Base-by-base conservation (phyloP, 1,140 invertebrate genomes). In the Daktulosphaira vitifoliae region DNA sequence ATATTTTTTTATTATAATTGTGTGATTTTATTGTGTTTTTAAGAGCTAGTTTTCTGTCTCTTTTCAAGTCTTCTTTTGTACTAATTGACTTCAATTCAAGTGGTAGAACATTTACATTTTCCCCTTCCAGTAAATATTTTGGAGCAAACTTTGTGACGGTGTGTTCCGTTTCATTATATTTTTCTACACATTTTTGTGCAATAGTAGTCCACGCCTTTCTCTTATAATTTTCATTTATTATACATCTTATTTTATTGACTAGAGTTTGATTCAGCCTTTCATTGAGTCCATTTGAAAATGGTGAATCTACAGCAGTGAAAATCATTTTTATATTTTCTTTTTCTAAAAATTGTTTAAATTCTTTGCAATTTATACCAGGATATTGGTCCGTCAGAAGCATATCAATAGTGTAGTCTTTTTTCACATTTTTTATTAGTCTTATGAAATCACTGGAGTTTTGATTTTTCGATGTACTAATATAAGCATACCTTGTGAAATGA, bases 341-440 rank as follows among this genome's bases (percentile, higher is more conserved):
- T 25, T 54, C 39, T 9, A 69, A 13, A 59, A 56, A 69, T 54
- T 67, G 5, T 65, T 67, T 70, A 29, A 69, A 70, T 69, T 73
- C 70, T 54, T 68, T 72, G 16, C 72, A 73, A 65, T 74, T 74
- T 59, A 74, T 69, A 2, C 71, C 73, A 0, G 71, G 69, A 54
- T 75, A 74, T 70, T 74, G 72, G 66, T 74, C 74, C 16, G 73
- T 68, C 1, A 75, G 23, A 9, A 74, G n/a, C 38, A 72, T 69
- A 6, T 52, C 68, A 59, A 75, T 74, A 11, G 71, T 67, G 13
- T 73, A 22, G 1, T 37, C 62, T 67, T 72, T 6, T 26, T 0
- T 25, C 6, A 26, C 46, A 13, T 26, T 49, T 25, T 25, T 25
- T 25, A 49, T 1, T 26, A 49, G 1, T 25, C 4, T 49, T 25